Conservation (phyloP, 2,797 vertebrate species). For the Cossypha polioptera region DNA sequence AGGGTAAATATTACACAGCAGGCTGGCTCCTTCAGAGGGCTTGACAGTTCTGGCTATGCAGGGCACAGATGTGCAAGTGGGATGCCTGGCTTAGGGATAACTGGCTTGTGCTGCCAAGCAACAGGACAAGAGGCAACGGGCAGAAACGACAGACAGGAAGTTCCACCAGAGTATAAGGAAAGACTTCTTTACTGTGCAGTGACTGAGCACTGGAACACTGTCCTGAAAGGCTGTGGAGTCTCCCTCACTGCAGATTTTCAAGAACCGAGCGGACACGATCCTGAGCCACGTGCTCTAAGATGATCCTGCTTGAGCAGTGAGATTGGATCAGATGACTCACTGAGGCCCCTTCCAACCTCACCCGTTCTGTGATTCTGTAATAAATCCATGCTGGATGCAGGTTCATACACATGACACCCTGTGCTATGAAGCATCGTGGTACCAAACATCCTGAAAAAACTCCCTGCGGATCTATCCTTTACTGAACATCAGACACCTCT, state of each 20-base stretch:
- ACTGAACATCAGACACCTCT: accelerated
- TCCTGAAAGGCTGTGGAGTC: not conserved
- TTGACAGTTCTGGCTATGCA: accelerated
- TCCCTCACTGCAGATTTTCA: not conserved
- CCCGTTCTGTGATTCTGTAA: not conserved
- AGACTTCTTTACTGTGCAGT: not conserved
- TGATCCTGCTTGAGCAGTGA: not conserved
- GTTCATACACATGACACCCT: accelerated
- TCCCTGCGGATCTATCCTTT: accelerated
- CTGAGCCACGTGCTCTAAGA: not conserved
- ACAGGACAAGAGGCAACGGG: not conserved
- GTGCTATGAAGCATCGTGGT: accelerated
- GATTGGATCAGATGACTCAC: too few species aligned
- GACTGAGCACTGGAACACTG: not conserved
- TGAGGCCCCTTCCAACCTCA: not conserved
- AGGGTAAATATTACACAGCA: not conserved
- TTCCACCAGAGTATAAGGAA: not conserved
- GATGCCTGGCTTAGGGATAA: not conserved
- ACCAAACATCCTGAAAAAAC: not conserved
- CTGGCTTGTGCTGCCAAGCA: not conserved
- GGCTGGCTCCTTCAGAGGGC: not conserved
- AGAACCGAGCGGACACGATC: not conserved
- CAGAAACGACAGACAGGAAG: not conserved
- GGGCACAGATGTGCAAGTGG: accelerated
- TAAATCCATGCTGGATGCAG: accelerated